Percentiles rank a stretch among this genome's conserved stretches.
Evolutionary conservation across 2,113 vertebrate species (phyloP).

Genomic region (Ophthalmolycus amberensis): DNA sequence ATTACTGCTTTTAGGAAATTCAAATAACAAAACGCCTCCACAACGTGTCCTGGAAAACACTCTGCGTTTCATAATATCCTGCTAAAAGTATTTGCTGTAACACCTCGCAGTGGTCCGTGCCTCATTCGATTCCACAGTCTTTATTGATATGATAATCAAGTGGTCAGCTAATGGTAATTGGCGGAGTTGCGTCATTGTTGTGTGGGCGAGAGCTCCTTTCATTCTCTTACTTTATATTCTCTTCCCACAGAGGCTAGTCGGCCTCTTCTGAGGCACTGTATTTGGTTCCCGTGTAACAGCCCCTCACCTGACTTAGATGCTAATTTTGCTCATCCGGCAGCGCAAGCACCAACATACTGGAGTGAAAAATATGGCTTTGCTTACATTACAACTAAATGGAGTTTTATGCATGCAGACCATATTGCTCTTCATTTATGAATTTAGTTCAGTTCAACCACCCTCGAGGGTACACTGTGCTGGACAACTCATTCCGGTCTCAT

Average conservation of each 20-base stretch:
- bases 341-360: constrained; percentile 28
- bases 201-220: constrained; percentile 57
- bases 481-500: constrained; percentile 42
- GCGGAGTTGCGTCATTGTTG: constrained; percentile 34
- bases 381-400: constrained; percentile 7
- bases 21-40: constrained; percentile 65
- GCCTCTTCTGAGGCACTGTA: constrained; percentile 54
- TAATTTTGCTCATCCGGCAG: constrained; percentile 40
- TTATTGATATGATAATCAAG: constrained; percentile 77
- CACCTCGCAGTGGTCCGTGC: constrained; percentile 27
- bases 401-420: constrained; percentile 32
- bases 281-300: constrained; percentile 43
- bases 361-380: constrained; percentile 43
- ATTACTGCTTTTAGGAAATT: constrained; percentile 79
- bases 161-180: constrained; percentile 69
- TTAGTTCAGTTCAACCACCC: constrained; percentile 40
- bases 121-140: constrained; percentile 60
- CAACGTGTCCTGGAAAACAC: constrained; percentile 71
- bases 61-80: constrained; percentile 44
- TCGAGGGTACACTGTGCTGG: constrained; percentile 37
- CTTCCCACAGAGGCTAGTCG: constrained; percentile 38
- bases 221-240: constrained; percentile 61
- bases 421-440: constrained; percentile 46
- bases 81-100: constrained; percentile 46
- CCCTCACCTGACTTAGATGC: constrained; percentile 69